A percentile compares a stretch with the other conserved stretches of the same genome.
Evolutionary conservation across 2,113 vertebrate species (phyloP).

Genomic region (Apistogramma diplotaenia): DNA sequence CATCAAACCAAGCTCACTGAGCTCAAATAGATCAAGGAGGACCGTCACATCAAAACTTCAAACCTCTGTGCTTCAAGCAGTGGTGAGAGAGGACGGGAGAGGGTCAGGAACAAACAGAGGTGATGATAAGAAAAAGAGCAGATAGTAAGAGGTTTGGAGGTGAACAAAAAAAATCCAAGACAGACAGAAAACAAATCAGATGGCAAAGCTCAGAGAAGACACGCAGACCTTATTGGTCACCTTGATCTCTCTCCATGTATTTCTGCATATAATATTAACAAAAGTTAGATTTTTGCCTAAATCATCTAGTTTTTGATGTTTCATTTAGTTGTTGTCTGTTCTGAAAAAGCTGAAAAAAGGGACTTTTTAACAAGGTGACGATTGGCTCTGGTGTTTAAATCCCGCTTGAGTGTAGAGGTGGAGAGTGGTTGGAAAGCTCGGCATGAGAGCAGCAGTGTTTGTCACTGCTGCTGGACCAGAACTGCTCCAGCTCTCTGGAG

Average conservation of each 20-base stretch:
- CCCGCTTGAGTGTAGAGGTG: constrained; percentile 31
- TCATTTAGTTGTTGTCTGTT: too few species aligned
- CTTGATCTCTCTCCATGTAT: background rate
- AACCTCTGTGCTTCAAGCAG: background rate
- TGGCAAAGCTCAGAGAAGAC: background rate
- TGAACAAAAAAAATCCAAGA: background rate
- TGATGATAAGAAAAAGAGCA: background rate
- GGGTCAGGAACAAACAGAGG: background rate
- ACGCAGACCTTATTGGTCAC: background rate
- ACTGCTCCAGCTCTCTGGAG: background rate
- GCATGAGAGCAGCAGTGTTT: constrained; percentile 18
- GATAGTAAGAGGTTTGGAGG: background rate
- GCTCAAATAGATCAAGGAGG: background rate
- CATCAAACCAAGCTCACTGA: background rate
- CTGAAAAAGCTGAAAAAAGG: too few species aligned
- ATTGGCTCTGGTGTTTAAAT: too few species aligned
- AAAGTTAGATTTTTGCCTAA: too few species aligned
- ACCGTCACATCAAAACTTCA: background rate
- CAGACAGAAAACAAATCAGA: constrained; percentile 18
- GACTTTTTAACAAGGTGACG: too few species aligned
- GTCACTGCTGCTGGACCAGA: constrained; percentile 16
- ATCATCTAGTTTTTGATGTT: too few species aligned
- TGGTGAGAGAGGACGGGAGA: background rate
- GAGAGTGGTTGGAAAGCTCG: constrained; percentile 10
- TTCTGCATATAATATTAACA: too few species aligned